Percentiles rank a stretch among this genome's conserved stretches.
These are phyloP conservation scores for Elymnias hypermnestra DNA, from an alignment of 1,140 invertebrate species.

Conservation along the genomic window DNA sequence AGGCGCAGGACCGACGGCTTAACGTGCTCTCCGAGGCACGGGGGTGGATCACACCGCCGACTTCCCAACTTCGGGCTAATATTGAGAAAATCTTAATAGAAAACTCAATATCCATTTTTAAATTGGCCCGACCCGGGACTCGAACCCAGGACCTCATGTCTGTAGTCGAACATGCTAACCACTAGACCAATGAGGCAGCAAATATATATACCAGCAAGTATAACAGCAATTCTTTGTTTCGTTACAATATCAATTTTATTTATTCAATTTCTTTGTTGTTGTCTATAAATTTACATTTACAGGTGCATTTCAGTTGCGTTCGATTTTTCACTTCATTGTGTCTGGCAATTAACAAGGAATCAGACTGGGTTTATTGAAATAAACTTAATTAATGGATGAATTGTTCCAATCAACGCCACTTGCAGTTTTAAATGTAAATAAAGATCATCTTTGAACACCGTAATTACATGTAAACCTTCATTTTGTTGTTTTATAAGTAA, in stretches of 20 bases:
- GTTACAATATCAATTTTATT: conserved; percentile 11
- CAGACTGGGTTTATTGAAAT: conserved; percentile 58
- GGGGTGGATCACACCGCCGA: too few species aligned
- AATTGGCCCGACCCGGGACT: too few species aligned
- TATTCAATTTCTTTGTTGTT: conserved; percentile 27
- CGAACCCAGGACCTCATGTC: too few species aligned
- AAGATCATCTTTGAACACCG: conserved; percentile 11
- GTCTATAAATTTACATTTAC: conserved; percentile 49
- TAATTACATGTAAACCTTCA: too few species aligned
- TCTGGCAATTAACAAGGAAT: conserved; percentile 64
- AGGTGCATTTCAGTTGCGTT: conserved; percentile 34
- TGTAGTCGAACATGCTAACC: too few species aligned
- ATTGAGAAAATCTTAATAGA: too few species aligned
- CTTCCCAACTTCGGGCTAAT: too few species aligned
- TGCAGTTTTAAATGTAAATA: conserved; percentile 30
- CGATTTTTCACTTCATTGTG: conserved; percentile 49
- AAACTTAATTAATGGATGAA: conserved; percentile 57
- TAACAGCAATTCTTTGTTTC: background rate
- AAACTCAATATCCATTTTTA: too few species aligned
- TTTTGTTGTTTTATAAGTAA: too few species aligned
- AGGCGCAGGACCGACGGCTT: too few species aligned
- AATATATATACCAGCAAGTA: background rate
- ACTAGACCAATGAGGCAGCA: too few species aligned
- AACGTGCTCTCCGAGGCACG: too few species aligned
- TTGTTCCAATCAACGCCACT: conserved; percentile 34